Evolutionary conservation across 1,140 invertebrate species (phyloP), one percentile per base, ranked within the genome.

Genomic region (Paracyclopina nana): DNA sequence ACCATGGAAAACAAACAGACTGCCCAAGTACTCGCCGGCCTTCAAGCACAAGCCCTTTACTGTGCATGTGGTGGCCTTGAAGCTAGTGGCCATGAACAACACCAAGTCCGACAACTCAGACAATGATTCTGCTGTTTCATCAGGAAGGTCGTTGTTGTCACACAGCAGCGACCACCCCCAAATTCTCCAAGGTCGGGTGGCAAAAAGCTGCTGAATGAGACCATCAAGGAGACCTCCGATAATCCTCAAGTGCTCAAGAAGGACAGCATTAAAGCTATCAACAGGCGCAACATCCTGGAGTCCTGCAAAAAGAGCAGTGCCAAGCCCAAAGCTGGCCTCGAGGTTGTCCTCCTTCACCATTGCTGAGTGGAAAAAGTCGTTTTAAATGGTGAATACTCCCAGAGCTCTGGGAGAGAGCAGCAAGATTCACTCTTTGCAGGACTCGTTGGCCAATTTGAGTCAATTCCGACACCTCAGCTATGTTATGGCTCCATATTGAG

Each of bases 271-370:
- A 78, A 82, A 62, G 79, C 79, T 3, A 78, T 82, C 31, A 85
- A 84, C 61, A 70, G 82, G 16, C 80, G 82, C 60, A 86, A 85
- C 62, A 82, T 87, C 46, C 64, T 87, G 24, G 78, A 80, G n/a
- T 83, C 79, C 40, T 80, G 82, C 2, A 78, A 80, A 63, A 82
- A 77, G 60, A 72, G 81, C 58, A 83, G 79, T 61, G 82, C 14
- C 5, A 30, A 26, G 4, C 16, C 16, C 4, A 16, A 48, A 48
- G 29, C 45, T 27, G 6, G 45, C 45, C 6, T 27, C 28, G 3
- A 48, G 45, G 25, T 48, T 27, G 2, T 50, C 48, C 3, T 41
- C 30, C 14, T 50, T 41, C 28, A 50, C 29, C 9, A 50, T 50
- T 24, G 34, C 30, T 2, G 48, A 50, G 22, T 20, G 48, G 20